phyloP scores from a whole-genome alignment of 2,113 vertebrate species.

The Megaleporinus macrocephalus region DNA sequence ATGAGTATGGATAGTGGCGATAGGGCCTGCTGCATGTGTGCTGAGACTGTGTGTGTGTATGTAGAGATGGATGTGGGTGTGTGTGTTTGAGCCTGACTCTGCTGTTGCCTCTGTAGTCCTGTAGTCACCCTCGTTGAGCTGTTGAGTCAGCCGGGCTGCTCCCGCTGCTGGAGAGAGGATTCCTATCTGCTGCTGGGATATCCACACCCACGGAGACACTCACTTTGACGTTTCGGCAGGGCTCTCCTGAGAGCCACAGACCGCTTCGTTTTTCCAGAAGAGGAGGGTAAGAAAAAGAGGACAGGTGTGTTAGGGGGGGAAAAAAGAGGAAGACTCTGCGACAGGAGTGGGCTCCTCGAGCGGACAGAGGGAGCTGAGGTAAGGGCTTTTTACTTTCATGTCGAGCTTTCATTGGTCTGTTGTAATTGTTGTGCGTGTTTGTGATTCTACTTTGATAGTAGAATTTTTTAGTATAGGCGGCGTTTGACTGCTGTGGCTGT shows the following conservation, averaged over 20 bases:
- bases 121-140: conserved; percentile 51
- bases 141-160: conserved; percentile 60
- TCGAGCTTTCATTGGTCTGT: background rate
- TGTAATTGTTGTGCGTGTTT: background rate
- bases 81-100: conserved; percentile 44
- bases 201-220: conserved; percentile 60
- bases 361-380: conserved; percentile 71
- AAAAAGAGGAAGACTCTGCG: conserved; percentile 67
- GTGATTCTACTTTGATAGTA: background rate
- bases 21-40: conserved; percentile 72
- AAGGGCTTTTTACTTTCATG: conserved; percentile 60
- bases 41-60: conserved; percentile 11
- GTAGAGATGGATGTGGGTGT: conserved; percentile 19
- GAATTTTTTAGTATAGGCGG: background rate
- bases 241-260: background rate
- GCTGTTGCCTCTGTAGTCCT: conserved; percentile 52
- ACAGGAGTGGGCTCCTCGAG: conserved; percentile 45
- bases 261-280: conserved; percentile 8
- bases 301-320: conserved; percentile 80
- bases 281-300: conserved; percentile 53
- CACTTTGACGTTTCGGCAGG: conserved; percentile 63
- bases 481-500: background rate
- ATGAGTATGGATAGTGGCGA: conserved; percentile 77
- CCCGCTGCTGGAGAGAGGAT: conserved; percentile 72
- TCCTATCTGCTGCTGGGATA: conserved; percentile 70